These are phyloP conservation scores for Clepsis dumicolana DNA, from an alignment of 2,888 invertebrate genomes.

Conservation along the genomic window DNA sequence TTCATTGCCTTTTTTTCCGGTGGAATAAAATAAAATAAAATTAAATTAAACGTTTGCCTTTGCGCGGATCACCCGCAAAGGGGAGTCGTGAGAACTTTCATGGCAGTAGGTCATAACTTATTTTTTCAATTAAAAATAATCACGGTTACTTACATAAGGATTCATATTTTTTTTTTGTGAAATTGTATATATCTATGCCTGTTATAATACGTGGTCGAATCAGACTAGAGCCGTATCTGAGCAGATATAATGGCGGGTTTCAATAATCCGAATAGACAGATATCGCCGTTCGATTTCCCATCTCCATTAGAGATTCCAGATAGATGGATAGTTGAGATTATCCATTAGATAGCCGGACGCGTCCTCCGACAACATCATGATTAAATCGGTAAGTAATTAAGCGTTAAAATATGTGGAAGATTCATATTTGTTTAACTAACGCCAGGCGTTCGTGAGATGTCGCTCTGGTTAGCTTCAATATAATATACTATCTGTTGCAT, in stretches of 20 bases:
- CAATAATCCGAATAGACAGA: constrained; percentile 23
- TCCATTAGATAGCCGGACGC: constrained; percentile 1
- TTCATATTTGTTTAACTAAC: background rate
- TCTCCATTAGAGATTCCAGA: constrained; percentile 22
- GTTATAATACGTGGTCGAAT: background rate
- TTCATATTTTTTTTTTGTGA: no score
- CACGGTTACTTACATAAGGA: no score
- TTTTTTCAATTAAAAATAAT: background rate
- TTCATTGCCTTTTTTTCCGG: no score
- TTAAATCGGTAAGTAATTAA: background rate
- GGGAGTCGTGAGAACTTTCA: no score
- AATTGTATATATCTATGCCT: no score
- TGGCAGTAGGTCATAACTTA: no score
- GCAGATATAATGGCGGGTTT: constrained; percentile 9
- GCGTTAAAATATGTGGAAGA: background rate
- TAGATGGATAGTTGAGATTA: constrained; percentile 25
- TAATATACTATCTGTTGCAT: no score
- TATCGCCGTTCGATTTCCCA: constrained; percentile 13
- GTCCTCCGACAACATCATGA: constrained; percentile 12
- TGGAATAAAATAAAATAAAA: no score
- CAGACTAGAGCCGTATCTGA: background rate
- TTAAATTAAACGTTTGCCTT: no score
- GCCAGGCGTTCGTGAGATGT: background rate
- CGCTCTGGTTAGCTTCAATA: background rate
- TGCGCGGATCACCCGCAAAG: no score